phyloP scores from a whole-genome alignment of 2,888 invertebrate genomes.

The Molorchus minor region DNA sequence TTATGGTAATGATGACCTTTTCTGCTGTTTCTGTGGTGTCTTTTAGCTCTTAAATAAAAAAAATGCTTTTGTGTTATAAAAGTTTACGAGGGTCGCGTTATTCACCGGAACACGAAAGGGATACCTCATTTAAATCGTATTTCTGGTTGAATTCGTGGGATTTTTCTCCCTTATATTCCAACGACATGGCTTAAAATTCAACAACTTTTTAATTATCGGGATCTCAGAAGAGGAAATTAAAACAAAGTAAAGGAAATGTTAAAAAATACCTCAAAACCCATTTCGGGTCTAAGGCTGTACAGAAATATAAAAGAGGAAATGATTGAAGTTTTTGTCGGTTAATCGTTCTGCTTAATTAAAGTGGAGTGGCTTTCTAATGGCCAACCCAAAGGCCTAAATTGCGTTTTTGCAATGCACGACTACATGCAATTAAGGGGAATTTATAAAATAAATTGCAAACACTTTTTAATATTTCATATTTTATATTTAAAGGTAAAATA shows the following conservation, averaged over 20 bases:
- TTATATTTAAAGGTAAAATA: too few species aligned
- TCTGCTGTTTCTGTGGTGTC: too few species aligned
- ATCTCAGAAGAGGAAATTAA: neutral
- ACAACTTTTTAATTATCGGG: constrained; percentile 6
- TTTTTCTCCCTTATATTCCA: neutral
- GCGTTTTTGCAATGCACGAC: too few species aligned
- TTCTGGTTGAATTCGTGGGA: neutral
- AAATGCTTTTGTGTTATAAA: neutral
- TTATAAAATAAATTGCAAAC: too few species aligned
- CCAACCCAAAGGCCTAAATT: too few species aligned
- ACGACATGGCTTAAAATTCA: neutral
- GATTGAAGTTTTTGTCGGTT: too few species aligned
- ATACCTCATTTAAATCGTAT: constrained; percentile 4
- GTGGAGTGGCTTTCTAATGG: too few species aligned
- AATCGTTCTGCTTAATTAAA: too few species aligned
- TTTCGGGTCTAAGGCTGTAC: neutral
- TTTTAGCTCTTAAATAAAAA: too few species aligned
- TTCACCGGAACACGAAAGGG: constrained; percentile 1
- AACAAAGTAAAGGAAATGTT: neutral
- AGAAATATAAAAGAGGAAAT: neutral
- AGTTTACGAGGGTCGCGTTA: constrained; percentile 3
- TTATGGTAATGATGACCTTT: too few species aligned
- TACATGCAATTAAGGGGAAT: too few species aligned
- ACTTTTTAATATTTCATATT: too few species aligned
- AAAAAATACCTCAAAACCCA: neutral